Evolutionary conservation across 2,113 vertebrate species (phyloP).

Genomic region (Hippotragus niger): DNA sequence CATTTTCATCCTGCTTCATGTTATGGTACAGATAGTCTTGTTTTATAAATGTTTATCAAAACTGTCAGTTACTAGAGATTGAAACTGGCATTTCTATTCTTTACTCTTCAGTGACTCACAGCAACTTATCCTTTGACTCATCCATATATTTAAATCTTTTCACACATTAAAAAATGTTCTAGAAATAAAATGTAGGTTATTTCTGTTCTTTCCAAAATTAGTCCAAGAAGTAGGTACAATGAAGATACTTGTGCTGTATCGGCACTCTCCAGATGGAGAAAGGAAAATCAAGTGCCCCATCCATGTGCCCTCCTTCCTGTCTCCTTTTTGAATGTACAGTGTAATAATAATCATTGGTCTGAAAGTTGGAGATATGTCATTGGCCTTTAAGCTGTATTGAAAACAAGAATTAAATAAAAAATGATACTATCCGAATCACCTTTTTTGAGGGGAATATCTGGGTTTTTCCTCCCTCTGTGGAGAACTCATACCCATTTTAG

Average conservation of each 20-base stretch:
- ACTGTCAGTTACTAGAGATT: constrained; percentile 68
- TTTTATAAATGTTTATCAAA: constrained; percentile 77
- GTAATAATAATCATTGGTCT: background rate
- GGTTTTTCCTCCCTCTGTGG: background rate
- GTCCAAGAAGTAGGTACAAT: constrained; percentile 49
- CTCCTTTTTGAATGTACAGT: background rate
- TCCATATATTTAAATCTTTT: constrained; percentile 56
- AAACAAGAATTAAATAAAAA: background rate
- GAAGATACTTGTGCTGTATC: background rate
- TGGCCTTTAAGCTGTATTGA: background rate
- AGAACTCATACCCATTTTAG: background rate
- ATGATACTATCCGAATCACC: background rate
- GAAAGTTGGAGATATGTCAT: background rate
- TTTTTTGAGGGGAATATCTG: background rate
- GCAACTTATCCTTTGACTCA: constrained; percentile 71
- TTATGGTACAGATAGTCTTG: constrained; percentile 71
- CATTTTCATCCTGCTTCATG: constrained; percentile 36
- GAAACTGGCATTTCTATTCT: constrained; percentile 71
- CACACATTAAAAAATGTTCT: constrained; percentile 48
- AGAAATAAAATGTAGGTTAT: constrained; percentile 61
- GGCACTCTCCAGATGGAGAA: background rate
- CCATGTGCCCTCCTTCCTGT: background rate
- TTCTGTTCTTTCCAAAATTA: constrained; percentile 67
- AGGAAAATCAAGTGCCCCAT: background rate
- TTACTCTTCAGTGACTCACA: constrained; percentile 63